Evolutionary conservation across 2,113 vertebrate genomes (phyloP).

Genomic region (Osmerus eperlanus): DNA sequence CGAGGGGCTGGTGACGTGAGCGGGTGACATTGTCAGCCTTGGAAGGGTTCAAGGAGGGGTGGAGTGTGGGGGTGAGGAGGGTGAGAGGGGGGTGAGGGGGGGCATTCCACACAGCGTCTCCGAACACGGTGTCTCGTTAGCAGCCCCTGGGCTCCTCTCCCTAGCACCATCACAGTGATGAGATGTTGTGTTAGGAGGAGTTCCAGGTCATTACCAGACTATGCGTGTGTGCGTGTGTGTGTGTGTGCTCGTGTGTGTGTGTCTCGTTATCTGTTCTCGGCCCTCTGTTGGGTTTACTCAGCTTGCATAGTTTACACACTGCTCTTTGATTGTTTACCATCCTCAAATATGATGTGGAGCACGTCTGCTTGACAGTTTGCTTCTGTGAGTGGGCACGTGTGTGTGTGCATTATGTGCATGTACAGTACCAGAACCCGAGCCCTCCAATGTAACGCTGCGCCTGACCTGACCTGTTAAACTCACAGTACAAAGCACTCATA

Average conservation of each 20-base stretch:
- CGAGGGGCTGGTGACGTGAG: no score
- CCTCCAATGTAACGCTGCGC: neutral
- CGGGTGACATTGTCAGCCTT: no score
- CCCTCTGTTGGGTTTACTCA: constrained; percentile 59
- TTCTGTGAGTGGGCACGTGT: constrained; percentile 36
- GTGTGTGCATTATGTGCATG: neutral
- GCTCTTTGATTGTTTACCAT: constrained; percentile 63
- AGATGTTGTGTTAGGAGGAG: constrained; percentile 68
- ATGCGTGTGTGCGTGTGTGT: no score
- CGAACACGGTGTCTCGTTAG: constrained; percentile 72
- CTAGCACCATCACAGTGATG: constrained; percentile 47
- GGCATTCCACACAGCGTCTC: constrained; percentile 64
- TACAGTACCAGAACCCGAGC: no score
- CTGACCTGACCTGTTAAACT: neutral
- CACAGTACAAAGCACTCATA: constrained; percentile 9
- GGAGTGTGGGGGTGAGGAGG: neutral
- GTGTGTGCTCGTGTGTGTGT: no score
- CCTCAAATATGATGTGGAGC: constrained; percentile 72
- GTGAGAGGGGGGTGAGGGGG: constrained; percentile 20
- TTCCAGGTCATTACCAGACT: constrained; percentile 67
- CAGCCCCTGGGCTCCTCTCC: constrained; percentile 49
- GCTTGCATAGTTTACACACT: constrained; percentile 68
- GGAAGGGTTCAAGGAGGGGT: neutral
- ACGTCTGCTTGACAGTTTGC: constrained; percentile 69
- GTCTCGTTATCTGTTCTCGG: no score